These are phyloP conservation scores for Rhingia rostrata DNA, from an alignment of 2,888 invertebrate genomes.

Conservation along the genomic window DNA sequence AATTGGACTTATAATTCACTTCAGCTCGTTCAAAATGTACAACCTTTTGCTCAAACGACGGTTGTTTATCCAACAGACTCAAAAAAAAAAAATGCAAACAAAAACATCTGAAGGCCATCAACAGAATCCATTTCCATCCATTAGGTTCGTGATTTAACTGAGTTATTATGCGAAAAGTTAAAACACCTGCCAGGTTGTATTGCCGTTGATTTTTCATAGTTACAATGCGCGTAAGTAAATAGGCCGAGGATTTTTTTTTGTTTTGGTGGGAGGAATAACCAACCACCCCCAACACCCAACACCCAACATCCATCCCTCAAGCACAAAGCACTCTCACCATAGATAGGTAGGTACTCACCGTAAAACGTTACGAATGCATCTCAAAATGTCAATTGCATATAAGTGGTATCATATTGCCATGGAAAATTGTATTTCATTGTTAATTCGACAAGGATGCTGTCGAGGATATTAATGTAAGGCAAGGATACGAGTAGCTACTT, in stretches of 20 bases:
- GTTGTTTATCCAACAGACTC: no score
- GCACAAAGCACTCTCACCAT: no score
- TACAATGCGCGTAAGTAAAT: background rate
- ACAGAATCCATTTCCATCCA: conserved; percentile 6
- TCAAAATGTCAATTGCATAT: conserved; percentile 55
- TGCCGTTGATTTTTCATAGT: background rate
- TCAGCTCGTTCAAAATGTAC: no score
- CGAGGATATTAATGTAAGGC: background rate
- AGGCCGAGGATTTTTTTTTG: background rate
- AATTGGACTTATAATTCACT: no score
- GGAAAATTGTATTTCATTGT: conserved; percentile 62
- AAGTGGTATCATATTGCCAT: conserved; percentile 43
- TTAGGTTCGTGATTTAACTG: conserved; percentile 29
- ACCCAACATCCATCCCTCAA: background rate
- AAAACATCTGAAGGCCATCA: background rate
- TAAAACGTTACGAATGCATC: conserved; percentile 16
- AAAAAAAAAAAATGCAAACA: background rate
- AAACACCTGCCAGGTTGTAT: conserved; percentile 35
- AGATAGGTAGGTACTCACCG: background rate
- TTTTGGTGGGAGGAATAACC: no score
- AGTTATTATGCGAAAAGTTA: conserved; percentile 24
- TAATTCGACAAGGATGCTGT: conserved; percentile 53
- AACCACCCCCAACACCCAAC: no score
- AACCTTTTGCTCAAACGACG: no score
- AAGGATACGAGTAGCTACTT: conserved; percentile 2